Evolutionary conservation across 1,140 invertebrate species (phyloP).

Genomic region (Subanguina moxae): DNA sequence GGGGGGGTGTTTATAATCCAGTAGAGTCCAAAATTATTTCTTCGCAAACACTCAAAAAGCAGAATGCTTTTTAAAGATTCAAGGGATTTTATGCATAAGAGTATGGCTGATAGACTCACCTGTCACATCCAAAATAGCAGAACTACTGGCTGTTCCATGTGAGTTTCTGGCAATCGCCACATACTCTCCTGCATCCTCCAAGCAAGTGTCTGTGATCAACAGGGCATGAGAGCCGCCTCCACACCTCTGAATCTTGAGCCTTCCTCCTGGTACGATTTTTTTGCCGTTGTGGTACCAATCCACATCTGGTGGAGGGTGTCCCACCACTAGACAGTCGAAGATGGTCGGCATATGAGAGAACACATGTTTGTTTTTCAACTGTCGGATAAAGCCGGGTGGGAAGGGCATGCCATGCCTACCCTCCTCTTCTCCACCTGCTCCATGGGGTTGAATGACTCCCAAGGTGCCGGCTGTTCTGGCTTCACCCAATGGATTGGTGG

Average conservation of each 20-base stretch:
- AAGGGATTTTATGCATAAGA: background rate
- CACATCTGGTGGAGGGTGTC: conserved; percentile 55
- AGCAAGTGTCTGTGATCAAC: conserved; percentile 51
- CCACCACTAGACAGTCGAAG: conserved; percentile 59
- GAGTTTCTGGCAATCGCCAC: conserved; percentile 52
- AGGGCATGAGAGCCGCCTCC: conserved; percentile 58
- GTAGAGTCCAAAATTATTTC: no score
- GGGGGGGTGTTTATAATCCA: no score
- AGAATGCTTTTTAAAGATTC: background rate
- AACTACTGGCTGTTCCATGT: conserved; percentile 49
- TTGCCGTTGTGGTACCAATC: conserved; percentile 58
- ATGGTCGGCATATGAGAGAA: conserved; percentile 59
- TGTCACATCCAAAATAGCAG: conserved; percentile 56
- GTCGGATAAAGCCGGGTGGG: conserved; percentile 58
- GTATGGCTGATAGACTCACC: background rate
- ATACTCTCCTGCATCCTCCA: conserved; percentile 57
- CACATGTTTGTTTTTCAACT: conserved; percentile 59
- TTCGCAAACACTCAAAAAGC: no score
- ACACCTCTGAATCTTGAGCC: conserved; percentile 54
- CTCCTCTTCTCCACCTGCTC: conserved; percentile 34
- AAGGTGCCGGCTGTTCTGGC: conserved; percentile 52
- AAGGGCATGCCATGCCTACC: conserved; percentile 51
- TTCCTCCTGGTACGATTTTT: conserved; percentile 45
- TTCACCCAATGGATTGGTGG: conserved; percentile 54
- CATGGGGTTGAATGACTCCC: conserved; percentile 50